phyloP scores from a whole-genome alignment of 2,113 vertebrate species.

The Lycocorax pyrrhopterus region DNA sequence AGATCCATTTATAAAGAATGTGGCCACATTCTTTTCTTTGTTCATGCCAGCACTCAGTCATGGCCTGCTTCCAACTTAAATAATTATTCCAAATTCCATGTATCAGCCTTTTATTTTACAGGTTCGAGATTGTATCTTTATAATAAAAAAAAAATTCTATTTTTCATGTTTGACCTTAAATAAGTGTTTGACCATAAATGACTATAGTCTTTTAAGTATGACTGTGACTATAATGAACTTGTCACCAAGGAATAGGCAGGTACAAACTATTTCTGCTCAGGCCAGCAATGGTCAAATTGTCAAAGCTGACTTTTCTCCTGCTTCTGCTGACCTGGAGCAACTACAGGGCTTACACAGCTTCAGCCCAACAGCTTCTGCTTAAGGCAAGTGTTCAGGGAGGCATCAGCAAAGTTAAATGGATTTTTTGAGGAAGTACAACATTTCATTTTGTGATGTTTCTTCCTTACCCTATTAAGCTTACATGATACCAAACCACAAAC shows the following conservation, averaged over 20 bases:
- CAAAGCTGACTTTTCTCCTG: neutral
- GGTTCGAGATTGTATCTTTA: neutral
- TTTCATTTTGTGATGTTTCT: neutral
- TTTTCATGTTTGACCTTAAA: neutral
- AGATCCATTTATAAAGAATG: neutral
- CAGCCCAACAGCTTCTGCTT: neutral
- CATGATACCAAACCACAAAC: neutral
- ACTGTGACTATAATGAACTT: neutral
- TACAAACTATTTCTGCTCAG: neutral
- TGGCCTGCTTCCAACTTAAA: neutral
- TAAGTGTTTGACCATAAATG: neutral
- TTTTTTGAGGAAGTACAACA: neutral
- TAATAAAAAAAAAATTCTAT: neutral
- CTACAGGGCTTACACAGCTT: neutral
- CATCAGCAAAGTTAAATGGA: neutral
- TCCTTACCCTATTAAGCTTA: neutral
- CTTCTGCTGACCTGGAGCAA: neutral
- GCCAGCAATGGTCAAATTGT: neutral
- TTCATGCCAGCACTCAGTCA: neutral
- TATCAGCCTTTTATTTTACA: neutral
- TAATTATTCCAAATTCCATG: neutral
- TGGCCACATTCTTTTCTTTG: neutral
- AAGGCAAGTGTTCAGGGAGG: neutral
- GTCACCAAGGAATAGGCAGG: neutral
- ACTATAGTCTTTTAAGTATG: neutral